A percentile compares a stretch with the other conserved stretches of the same genome.
These are phyloP conservation scores for Leptoteleia sp. DNA, from an alignment of 1,140 invertebrate genomes.

Conservation along the genomic window DNA sequence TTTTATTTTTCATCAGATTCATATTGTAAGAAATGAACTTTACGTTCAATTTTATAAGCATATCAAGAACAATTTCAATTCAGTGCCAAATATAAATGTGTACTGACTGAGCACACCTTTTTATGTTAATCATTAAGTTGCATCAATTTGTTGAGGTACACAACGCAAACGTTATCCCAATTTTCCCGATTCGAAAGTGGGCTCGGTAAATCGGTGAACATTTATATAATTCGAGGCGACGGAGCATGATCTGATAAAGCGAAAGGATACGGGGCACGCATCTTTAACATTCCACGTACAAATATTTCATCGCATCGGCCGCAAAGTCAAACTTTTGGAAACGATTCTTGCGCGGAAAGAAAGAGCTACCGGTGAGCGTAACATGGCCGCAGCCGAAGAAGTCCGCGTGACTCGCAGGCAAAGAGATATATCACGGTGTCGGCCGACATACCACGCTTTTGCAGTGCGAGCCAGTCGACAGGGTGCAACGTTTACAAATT, in stretches of 20 bases:
- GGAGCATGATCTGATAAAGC: slow-evolving; percentile 11
- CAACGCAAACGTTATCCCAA: too few species aligned
- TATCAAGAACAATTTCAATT: too few species aligned
- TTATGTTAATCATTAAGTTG: too few species aligned
- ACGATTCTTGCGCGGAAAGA: slow-evolving; percentile 49
- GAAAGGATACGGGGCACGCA: slow-evolving; percentile 1
- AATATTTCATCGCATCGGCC: slow-evolving; percentile 27
- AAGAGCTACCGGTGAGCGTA: slow-evolving; percentile 68
- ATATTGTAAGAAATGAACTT: too few species aligned
- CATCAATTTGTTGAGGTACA: too few species aligned
- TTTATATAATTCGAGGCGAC: slow-evolving; percentile 2
- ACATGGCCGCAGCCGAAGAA: slow-evolving; percentile 60
- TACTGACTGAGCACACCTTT: too few species aligned
- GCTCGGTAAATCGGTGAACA: too few species aligned
- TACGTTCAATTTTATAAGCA: too few species aligned
- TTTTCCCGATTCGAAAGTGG: too few species aligned
- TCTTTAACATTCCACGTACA: slow-evolving; percentile 25
- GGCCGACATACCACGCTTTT: slow-evolving; percentile 78
- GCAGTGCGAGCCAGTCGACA: slow-evolving; percentile 72
- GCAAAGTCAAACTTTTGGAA: slow-evolving; percentile 41
- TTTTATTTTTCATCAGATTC: too few species aligned
- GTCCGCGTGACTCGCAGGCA: slow-evolving; percentile 69
- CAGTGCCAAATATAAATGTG: too few species aligned
- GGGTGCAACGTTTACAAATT: slow-evolving; percentile 77
- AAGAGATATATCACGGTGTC: slow-evolving; percentile 79